phyloP scores from a whole-genome alignment of 2,888 invertebrate genomes.

The Cetonia aurata region DNA sequence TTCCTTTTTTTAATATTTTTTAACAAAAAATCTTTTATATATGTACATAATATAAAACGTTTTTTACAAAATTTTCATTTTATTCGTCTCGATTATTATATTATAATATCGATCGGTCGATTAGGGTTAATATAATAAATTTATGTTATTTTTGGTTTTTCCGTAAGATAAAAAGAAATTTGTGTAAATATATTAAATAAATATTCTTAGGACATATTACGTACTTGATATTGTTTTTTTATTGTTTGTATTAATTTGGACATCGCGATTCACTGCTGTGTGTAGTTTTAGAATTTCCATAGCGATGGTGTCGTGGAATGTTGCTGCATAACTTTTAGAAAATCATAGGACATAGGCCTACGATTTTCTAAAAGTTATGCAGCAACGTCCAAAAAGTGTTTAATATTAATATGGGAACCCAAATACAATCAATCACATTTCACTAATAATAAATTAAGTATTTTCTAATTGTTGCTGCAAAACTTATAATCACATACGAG shows the following conservation, averaged over 20 bases:
- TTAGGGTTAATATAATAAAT: background rate
- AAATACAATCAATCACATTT: too few species aligned
- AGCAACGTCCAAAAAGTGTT: too few species aligned
- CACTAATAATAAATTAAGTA: too few species aligned
- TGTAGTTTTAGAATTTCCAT: too few species aligned
- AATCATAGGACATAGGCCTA: too few species aligned
- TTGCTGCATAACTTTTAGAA: too few species aligned
- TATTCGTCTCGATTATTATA: constrained; percentile 9
- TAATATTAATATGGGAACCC: too few species aligned
- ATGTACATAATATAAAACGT: constrained; percentile 22
- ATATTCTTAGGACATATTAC: constrained; percentile 36
- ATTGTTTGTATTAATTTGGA: background rate
- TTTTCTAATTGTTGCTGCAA: too few species aligned
- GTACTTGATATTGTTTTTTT: constrained; percentile 11
- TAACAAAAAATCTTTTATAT: constrained; percentile 35
- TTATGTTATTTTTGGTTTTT: constrained; percentile 21
- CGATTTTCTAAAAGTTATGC: too few species aligned
- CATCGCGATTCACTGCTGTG: background rate
- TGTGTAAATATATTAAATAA: constrained; percentile 39
- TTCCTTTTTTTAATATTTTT: constrained; percentile 19
- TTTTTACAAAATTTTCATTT: constrained; percentile 27
- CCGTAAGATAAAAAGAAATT: constrained; percentile 30
- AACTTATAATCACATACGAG: too few species aligned
- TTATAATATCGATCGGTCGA: constrained; percentile 7
- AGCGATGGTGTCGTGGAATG: too few species aligned